phyloP scores from a whole-genome alignment of 2,888 invertebrate species.

The Ceraclea dissimilis region DNA sequence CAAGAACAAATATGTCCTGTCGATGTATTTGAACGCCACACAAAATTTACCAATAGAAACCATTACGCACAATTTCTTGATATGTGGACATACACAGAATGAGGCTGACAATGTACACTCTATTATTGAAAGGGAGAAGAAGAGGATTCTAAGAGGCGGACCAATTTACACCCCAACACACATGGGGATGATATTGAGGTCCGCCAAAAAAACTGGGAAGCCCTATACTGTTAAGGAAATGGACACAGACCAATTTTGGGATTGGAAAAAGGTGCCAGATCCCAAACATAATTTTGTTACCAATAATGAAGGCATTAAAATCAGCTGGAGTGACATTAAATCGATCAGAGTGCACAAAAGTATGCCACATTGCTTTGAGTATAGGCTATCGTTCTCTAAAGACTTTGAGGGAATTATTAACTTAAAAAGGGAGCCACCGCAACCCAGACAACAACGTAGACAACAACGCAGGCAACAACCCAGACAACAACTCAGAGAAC shows the following conservation, averaged over 20 bases:
- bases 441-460: no score
- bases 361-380: no score
- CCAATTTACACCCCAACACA: background rate
- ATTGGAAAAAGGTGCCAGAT: no score
- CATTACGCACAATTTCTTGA: background rate
- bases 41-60: background rate
- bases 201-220: background rate
- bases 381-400: no score
- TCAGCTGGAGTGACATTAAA: no score
- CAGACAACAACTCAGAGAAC: no score
- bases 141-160: background rate
- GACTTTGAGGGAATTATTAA: no score
- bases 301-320: no score
- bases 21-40: background rate
- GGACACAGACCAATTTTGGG: background rate
- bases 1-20: constrained; percentile 6
- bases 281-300: no score
- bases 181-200: background rate
- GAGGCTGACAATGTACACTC: background rate
- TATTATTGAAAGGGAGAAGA: background rate
- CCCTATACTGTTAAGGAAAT: background rate
- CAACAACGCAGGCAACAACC: no score
- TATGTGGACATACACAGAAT: background rate
- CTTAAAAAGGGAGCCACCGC: no score
- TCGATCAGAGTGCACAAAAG: no score